Evolutionary conservation across 2,797 vertebrate species (phyloP), one percentile per base, ranked within the genome.

Genomic region (Tarsius wallacei): DNA sequence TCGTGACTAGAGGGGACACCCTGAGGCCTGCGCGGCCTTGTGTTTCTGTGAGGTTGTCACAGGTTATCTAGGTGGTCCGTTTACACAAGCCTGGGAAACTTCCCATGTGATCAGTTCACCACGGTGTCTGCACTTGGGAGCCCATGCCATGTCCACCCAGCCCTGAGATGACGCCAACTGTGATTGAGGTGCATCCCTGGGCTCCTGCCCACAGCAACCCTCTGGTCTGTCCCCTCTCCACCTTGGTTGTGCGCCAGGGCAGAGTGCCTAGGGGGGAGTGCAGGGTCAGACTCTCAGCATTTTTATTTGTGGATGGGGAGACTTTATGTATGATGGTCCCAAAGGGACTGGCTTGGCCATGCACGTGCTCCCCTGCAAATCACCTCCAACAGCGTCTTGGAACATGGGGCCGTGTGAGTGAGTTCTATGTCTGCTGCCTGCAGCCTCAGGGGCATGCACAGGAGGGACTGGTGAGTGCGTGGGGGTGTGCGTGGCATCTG

Each of bases 11-110:
- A 42, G 42, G 42, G 42, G 7, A 42, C 42, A 42, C 63, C 91
- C 92, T 80, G 66, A 74, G 49, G 95, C 89, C 78, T 0, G 97
- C 91, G 70, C 80, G 51, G 57, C 11, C 12, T 59, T 95, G 57
- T 84, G 17, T 53, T 96, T 97, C 87, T 95, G 97, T 87, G 95
- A 96, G 90, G 83, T 16, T 7, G 85, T 91, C 87, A 6, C 90
- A 59, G 94, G 64, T 96, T 95, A 87, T 59, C 82, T 92, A 81
- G 12, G 66, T 12, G 66, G n/a, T 70, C 11, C 10, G 4, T 70
- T 70, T 70, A 70, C 66, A 36, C n/a, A 19, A 70, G 66, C 66
- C 66, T 7, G 9, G 66, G 66, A 21, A n/a, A 19, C 33, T n/a
- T n/a, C 66, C 21, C 2, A 9, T 10, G 17, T 19, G 5, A 17